Conservation (phyloP, 2,888 invertebrate species). For the Heliconius cydno region DNA sequence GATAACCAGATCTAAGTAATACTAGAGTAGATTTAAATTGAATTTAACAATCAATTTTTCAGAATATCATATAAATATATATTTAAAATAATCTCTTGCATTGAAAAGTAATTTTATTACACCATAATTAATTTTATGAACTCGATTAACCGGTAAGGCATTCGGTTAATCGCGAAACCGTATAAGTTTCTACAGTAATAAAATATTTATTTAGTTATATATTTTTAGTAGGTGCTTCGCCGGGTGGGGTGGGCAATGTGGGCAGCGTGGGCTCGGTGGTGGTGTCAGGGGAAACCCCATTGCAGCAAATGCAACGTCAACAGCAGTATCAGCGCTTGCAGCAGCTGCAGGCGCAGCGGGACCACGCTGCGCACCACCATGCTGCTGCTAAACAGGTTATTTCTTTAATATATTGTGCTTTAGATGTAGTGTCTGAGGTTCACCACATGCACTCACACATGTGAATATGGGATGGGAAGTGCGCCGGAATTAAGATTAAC, state of each 20-base stretch:
- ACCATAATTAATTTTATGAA: neutral
- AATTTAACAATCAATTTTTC: neutral
- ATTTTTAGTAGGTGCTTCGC: conserved; percentile 22
- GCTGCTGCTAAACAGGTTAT: conserved; percentile 68
- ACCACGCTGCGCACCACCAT: conserved; percentile 80
- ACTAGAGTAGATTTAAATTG: neutral
- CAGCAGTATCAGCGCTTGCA: conserved; percentile 86
- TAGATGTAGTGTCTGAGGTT: too few relatives aligned
- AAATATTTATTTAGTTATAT: neutral
- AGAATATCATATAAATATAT: neutral
- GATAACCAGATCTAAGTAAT: neutral
- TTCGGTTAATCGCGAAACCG: too few relatives aligned
- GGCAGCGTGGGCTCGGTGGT: conserved; percentile 45
- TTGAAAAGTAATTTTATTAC: conserved; percentile 7
- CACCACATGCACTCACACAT: too few relatives aligned
- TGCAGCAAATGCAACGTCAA: conserved; percentile 82
- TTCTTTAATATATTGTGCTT: neutral
- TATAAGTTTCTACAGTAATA: neutral
- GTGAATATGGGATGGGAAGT: too few relatives aligned
- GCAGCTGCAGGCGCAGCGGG: conserved; percentile 84
- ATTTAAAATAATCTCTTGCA: neutral
- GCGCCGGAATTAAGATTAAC: too few relatives aligned
- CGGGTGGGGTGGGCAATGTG: neutral
- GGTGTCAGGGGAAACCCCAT: conserved; percentile 62
- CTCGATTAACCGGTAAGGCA: too few relatives aligned